Conservation (phyloP, 2,888 invertebrate genomes). For the Alviniconcha strummeri region DNA sequence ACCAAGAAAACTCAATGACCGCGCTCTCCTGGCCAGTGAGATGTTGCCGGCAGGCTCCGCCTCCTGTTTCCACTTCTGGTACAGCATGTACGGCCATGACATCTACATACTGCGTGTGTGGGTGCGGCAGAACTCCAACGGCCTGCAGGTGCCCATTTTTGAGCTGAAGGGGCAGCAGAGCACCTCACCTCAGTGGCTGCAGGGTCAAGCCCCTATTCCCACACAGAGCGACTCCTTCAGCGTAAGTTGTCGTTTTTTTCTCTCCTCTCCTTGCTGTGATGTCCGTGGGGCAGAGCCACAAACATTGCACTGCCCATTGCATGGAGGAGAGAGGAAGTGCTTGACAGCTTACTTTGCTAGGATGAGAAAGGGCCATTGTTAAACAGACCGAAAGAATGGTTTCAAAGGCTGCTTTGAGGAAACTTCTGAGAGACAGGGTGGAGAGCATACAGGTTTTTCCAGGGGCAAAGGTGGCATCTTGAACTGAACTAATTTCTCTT, state of each 20-base stretch:
- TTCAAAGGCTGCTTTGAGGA: too few relatives aligned
- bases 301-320: too few relatives aligned
- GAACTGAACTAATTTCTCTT: too few relatives aligned
- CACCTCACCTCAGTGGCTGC: conserved; percentile 43
- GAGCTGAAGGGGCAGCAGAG: conserved; percentile 52
- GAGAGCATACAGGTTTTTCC: too few relatives aligned
- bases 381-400: too few relatives aligned
- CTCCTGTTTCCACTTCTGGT: conserved; percentile 66
- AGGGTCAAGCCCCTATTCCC: conserved; percentile 35
- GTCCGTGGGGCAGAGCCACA: too few relatives aligned
- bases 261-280: too few relatives aligned
- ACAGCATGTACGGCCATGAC: conserved; percentile 64
- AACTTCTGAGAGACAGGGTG: too few relatives aligned
- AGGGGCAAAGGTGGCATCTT: too few relatives aligned
- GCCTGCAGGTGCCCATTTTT: conserved; percentile 52
- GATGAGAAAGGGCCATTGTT: too few relatives aligned
- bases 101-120: conserved; percentile 59
- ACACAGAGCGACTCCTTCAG: conserved; percentile 35
- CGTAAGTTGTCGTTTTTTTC: conserved; percentile 16
- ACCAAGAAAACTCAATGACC: conserved; percentile 78
- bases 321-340: too few relatives aligned
- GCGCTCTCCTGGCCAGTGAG: conserved; percentile 74
- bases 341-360: too few relatives aligned
- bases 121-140: conserved; percentile 45
- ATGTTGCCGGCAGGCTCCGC: conserved; percentile 29